Conservation (phyloP, 2,797 vertebrate genomes). For the Phataginus tricuspis region DNA sequence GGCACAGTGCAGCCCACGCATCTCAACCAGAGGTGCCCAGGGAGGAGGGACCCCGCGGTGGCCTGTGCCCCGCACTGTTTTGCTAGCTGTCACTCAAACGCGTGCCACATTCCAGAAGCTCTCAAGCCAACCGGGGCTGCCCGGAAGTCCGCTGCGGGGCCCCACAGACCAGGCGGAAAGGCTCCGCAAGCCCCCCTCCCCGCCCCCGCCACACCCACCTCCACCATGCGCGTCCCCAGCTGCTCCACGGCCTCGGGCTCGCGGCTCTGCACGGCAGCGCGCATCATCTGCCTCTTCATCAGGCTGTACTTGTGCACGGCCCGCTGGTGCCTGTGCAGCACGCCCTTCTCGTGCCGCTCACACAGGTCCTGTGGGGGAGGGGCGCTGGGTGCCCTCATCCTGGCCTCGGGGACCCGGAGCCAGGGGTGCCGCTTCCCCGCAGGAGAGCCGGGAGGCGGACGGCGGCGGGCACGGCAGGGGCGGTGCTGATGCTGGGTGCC, state of each 20-base stretch:
- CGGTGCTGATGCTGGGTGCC: too few relatives aligned
- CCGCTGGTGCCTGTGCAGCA: constrained; percentile 96
- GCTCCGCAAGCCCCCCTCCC: neutral
- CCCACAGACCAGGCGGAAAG: neutral
- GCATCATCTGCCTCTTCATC: constrained; percentile 98
- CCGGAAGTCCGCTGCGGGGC: too few relatives aligned
- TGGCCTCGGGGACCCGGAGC: neutral
- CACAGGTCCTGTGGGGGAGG: constrained; percentile 91
- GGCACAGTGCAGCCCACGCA: neutral
- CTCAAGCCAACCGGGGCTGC: too few relatives aligned
- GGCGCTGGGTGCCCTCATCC: neutral
- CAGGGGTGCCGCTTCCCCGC: too few relatives aligned
- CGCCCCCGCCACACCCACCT: constrained; percentile 85
- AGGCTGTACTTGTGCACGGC: constrained; percentile 95
- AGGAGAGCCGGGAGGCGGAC: neutral
- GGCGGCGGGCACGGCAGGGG: too few relatives aligned
- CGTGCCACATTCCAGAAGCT: too few relatives aligned
- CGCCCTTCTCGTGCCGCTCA: constrained; percentile 97
- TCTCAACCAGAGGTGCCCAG: too few relatives aligned
- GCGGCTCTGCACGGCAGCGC: constrained; percentile 92
- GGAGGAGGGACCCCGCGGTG: too few relatives aligned
- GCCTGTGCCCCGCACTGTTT: too few relatives aligned
- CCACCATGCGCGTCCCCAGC: constrained; percentile 96
- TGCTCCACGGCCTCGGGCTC: constrained; percentile 95
- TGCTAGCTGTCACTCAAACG: too few relatives aligned